Conservation (phyloP, 2,797 vertebrate species). For the Pyrocephalus nanus region DNA sequence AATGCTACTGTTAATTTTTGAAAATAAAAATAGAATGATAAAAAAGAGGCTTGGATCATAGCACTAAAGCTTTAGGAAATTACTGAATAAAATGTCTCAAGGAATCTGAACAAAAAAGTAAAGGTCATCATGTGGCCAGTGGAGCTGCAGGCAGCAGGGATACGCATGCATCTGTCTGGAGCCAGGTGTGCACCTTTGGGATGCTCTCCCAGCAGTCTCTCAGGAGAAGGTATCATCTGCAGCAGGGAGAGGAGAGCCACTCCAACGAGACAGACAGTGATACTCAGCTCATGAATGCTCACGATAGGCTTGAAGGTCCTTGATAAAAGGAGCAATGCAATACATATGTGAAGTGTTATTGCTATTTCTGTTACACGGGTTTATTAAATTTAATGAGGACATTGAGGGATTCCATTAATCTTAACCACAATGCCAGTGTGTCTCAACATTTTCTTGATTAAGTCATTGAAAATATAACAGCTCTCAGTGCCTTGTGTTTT, state of each 20-base stretch:
- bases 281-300: background rate
- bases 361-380: background rate
- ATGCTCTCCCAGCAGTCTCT: background rate
- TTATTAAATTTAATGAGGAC: constrained; percentile 36
- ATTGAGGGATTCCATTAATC: background rate
- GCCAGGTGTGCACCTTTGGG: background rate
- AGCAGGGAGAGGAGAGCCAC: background rate
- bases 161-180: fast-evolving
- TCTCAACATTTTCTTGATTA: constrained; percentile 34
- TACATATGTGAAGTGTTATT: background rate
- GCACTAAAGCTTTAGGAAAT: background rate
- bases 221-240: background rate
- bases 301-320: background rate
- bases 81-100: background rate
- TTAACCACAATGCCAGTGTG: background rate
- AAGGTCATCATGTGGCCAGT: background rate
- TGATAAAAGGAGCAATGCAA: background rate
- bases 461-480: background rate
- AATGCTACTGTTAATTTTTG: background rate
- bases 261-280: fast-evolving
- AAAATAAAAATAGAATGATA: background rate
- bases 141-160: background rate
- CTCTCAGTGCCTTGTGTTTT: background rate
- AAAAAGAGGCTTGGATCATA: background rate
- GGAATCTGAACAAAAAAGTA: background rate